Percentiles rank a stretch among this genome's conserved stretches.
phyloP scores from a whole-genome alignment of 2,113 vertebrate genomes.

The cattle (Bos taurus) region ARS-UCD2.0 NC_037333.1:115475001-115475500 shows the following conservation, averaged over 20 bases:
- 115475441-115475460: fast-evolving
- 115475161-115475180: fast-evolving
- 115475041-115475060: fast-evolving
- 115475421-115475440: fast-evolving
- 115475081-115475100: background rate
- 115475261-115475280: background rate
- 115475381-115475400: fast-evolving
- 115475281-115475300: background rate
- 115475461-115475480: background rate
- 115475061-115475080: too few species aligned
- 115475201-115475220: fast-evolving
- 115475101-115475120: background rate
- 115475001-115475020: fast-evolving
- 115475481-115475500: fast-evolving
- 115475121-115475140: background rate
- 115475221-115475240: fast-evolving
- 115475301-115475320: background rate
- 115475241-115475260: background rate
- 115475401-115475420: fast-evolving
- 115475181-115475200: fast-evolving
- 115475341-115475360: background rate
- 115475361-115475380: background rate
- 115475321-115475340: background rate
- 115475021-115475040: fast-evolving
- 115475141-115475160: fast-evolving